These are phyloP conservation scores for Actinia tenebrosa DNA, from an alignment of 64 coral and sea anemone species.

Conservation along the genomic window DNA sequence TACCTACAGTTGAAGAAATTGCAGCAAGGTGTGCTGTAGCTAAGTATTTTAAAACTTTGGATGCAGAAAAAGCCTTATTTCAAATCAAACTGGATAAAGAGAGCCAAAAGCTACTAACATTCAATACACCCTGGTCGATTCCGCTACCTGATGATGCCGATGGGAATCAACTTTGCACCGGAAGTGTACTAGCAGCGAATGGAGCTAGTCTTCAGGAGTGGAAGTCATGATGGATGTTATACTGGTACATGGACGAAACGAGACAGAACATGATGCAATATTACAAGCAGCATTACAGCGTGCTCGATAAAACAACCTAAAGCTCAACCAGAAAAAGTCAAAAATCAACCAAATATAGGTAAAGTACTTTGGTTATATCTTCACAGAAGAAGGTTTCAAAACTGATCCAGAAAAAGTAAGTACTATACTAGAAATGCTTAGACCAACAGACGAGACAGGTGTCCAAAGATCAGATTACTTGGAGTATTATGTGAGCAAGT, in stretches of 20 bases:
- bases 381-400: too few relatives aligned
- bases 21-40: constrained; percentile 32
- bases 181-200: constrained; percentile 53
- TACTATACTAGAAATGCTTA: too few relatives aligned
- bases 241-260: constrained; percentile 24
- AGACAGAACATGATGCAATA: constrained; percentile 25
- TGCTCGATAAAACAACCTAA: constrained; percentile 30
- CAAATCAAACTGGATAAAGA: constrained; percentile 57
- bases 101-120: constrained; percentile 36
- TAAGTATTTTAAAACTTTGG: constrained; percentile 50
- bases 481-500: too few relatives aligned
- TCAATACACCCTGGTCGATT: constrained; percentile 54
- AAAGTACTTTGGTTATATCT: too few relatives aligned
- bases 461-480: too few relatives aligned
- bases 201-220: constrained; percentile 60
- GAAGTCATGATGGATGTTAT: constrained; percentile 58
- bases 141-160: constrained; percentile 60
- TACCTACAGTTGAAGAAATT: constrained; percentile 59
- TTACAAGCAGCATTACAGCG: constrained; percentile 7
- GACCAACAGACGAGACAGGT: too few relatives aligned
- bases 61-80: constrained; percentile 57
- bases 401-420: too few relatives aligned
- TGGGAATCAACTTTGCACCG: constrained; percentile 53
- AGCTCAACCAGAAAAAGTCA: background rate
- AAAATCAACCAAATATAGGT: too few relatives aligned